phyloP scores from a whole-genome alignment of 2,113 vertebrate genomes.

The Willisornis vidua region DNA sequence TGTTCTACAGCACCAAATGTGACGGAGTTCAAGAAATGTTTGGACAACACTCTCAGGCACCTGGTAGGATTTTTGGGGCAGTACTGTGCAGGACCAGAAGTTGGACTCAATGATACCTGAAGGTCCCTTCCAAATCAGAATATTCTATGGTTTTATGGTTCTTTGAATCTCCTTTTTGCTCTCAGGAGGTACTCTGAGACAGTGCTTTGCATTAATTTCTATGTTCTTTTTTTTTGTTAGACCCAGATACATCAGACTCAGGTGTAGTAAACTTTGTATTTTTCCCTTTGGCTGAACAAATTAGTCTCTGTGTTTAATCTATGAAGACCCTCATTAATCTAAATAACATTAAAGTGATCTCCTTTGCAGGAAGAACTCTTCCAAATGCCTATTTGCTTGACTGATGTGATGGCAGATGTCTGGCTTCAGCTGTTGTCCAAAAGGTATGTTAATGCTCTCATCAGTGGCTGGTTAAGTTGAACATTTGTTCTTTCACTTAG shows the following conservation, averaged over 20 bases:
- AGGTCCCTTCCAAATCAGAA: neutral
- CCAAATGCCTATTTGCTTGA: neutral
- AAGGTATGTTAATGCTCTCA: neutral
- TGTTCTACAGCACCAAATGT: neutral
- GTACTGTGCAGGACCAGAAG: neutral
- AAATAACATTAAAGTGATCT: neutral
- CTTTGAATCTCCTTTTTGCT: neutral
- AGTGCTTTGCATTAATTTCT: neutral
- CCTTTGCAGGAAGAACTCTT: neutral
- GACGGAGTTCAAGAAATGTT: neutral
- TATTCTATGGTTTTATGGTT: neutral
- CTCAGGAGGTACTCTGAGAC: neutral
- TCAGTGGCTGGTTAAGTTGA: neutral
- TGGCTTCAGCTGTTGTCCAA: neutral
- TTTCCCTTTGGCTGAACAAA: neutral
- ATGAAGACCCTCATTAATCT: neutral
- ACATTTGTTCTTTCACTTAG: neutral
- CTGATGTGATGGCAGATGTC: neutral
- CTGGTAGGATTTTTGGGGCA: neutral
- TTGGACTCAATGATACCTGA: accelerated
- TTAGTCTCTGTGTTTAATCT: neutral
- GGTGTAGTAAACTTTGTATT: neutral
- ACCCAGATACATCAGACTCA: neutral
- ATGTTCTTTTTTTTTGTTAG: neutral
- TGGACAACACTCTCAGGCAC: accelerated